Percentiles rank a stretch among this genome's conserved stretches.
phyloP scores from a whole-genome alignment of 35 echinoderm and acorn worm genomes.

The Eucidaris tribuloides region DNA sequence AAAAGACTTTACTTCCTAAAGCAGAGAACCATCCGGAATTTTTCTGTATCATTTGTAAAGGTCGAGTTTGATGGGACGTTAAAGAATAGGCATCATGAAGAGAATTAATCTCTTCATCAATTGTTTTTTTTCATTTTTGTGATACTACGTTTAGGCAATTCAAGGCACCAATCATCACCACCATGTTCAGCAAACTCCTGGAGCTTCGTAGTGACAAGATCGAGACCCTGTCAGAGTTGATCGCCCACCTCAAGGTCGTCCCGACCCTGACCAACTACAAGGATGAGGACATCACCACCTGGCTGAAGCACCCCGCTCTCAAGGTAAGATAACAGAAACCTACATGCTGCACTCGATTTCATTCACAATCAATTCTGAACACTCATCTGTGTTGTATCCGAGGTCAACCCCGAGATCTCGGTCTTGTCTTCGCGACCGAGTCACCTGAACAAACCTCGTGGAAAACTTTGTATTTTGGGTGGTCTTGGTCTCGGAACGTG shows the following conservation, averaged over 20 bases:
- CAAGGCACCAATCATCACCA: conserved; percentile 39
- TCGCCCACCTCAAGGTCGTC: conserved; percentile 42
- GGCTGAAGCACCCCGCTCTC: conserved; percentile 85
- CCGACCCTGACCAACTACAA: conserved; percentile 51
- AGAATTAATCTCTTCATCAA: too few relatives aligned
- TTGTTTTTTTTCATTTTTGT: too few relatives aligned
- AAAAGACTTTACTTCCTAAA: too few relatives aligned
- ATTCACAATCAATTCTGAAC: background rate
- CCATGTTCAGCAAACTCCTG: conserved; percentile 40
- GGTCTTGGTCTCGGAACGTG: too few relatives aligned
- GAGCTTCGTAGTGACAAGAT: conserved; percentile 14
- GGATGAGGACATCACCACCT: conserved; percentile 34
- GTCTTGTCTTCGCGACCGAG: too few relatives aligned
- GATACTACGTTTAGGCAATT: conserved; percentile 48
- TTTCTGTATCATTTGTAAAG: too few relatives aligned
- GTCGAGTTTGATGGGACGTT: too few relatives aligned
- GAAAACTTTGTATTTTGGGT: too few relatives aligned
- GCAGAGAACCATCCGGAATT: too few relatives aligned
- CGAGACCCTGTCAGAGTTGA: conserved; percentile 44
- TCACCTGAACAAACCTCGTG: too few relatives aligned
- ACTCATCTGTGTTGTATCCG: background rate
- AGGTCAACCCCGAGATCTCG: background rate
- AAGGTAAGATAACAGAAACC: conserved; percentile 42
- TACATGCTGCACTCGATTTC: background rate
- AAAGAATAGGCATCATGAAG: too few relatives aligned